These are phyloP conservation scores for Helleia helle DNA, from an alignment of 2,888 invertebrate genomes.

Conservation along the genomic window DNA sequence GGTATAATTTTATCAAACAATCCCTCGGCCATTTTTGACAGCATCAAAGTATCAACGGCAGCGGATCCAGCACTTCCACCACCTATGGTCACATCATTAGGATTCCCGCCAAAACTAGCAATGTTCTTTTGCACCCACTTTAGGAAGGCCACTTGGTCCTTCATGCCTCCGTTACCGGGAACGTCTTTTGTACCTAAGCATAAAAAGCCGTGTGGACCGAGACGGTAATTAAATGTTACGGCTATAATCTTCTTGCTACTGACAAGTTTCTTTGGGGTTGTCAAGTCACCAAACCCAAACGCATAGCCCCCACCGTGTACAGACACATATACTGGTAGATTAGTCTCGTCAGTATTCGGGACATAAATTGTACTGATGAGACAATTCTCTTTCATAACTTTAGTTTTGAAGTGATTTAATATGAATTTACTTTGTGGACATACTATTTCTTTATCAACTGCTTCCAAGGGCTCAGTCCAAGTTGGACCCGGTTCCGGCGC, in stretches of 20 bases:
- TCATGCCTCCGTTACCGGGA: conserved; percentile 50
- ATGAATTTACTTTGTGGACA: conserved; percentile 27
- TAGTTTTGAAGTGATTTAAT: not conserved
- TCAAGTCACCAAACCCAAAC: conserved; percentile 33
- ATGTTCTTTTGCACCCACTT: conserved; percentile 28
- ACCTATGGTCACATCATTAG: conserved; percentile 39
- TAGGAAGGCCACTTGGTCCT: conserved; percentile 41
- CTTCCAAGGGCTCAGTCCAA: conserved; percentile 29
- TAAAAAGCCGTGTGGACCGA: conserved; percentile 35
- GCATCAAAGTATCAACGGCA: conserved; percentile 34
- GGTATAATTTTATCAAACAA: conserved; percentile 26
- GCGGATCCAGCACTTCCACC: conserved; percentile 41
- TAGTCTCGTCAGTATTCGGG: conserved; percentile 22
- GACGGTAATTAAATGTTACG: conserved; percentile 40
- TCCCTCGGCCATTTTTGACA: conserved; percentile 28
- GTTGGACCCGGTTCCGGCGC: conserved; percentile 31
- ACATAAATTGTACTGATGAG: conserved; percentile 27
- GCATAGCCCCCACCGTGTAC: conserved; percentile 56
- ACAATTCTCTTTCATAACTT: conserved; percentile 24
- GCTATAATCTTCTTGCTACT: conserved; percentile 29
- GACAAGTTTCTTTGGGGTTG: conserved; percentile 25
- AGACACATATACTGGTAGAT: conserved; percentile 44
- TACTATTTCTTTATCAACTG: conserved; percentile 23
- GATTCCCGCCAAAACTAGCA: conserved; percentile 25
- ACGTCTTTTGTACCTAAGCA: conserved; percentile 38